Evolutionary conservation across 2,113 vertebrate genomes (phyloP), one percentile per base, ranked within the genome.

Genomic region (Chunga burmeisteri): DNA sequence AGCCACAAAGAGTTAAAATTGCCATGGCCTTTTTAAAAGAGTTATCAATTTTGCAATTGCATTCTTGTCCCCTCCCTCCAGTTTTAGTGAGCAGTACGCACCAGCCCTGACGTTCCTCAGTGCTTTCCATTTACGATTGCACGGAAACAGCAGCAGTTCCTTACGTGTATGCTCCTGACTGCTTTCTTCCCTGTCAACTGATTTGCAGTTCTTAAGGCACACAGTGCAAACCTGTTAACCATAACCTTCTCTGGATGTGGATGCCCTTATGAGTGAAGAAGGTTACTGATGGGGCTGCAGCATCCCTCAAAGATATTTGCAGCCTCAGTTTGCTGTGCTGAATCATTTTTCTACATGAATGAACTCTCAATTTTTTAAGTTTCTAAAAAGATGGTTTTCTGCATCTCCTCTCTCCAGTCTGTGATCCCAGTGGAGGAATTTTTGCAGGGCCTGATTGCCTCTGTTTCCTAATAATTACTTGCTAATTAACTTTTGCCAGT

Each of bases 401-500:
- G 22, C 8, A 26, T 74, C 19, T 67, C 73, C 3, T 80, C 13
- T 88, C 53, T 81, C 32, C 86, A 73, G 40, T 22, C 49, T 34
- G 32, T 49, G 21, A 63, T 81, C 68, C 44, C 68, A 59, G 56
- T 12, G 56, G 73, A 90, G 30, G 63, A 67, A 56, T 73, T 73
- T 96, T 87, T 87, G 30, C 66, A 73, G 50, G 14, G n/a, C 58
- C 36, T 82, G 74, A 75, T 87, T 94, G 55, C 62, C 36, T 86
- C 91, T 80, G 42, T 55, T 96, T 90, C 79, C 63, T 81, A 82
- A 83, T 70, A 92, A 92, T 93, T 92, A 53, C 59, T 55, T 86
- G 53, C 52, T 95, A 96, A 97, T 95, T 96, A 94, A 32, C 44
- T 85, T 86, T 96, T 90, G 23, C 84, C 32, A 36, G 34, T 80